Evolutionary conservation across 2,797 vertebrate species (phyloP).

Genomic region (Lacerta viridis): DNA sequence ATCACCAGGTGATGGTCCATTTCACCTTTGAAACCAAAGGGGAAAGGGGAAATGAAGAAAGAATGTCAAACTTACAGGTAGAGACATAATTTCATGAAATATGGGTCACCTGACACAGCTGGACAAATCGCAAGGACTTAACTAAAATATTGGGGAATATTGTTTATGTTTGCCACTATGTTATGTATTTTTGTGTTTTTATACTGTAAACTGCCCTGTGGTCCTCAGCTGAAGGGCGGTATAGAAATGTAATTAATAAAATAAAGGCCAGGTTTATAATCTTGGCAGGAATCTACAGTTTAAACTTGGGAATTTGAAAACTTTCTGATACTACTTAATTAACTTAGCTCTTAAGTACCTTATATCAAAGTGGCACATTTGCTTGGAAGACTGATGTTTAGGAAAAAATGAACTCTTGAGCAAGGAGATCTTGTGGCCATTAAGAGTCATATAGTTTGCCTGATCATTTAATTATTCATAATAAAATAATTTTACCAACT

Average conservation of each 20-base stretch:
- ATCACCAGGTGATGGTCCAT: slow-evolving; percentile 83
- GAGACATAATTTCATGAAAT: background rate
- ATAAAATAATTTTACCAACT: slow-evolving; percentile 4
- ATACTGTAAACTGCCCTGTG: too few relatives aligned
- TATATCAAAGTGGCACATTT: background rate
- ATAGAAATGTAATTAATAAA: too few relatives aligned
- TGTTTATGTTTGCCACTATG: too few relatives aligned
- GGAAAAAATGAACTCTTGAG: background rate
- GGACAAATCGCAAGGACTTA: background rate
- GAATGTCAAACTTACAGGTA: background rate
- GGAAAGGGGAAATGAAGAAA: background rate
- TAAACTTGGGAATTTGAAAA: background rate
- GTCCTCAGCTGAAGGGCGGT: too few relatives aligned
- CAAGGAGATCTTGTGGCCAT: too few relatives aligned
- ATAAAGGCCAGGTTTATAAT: background rate
- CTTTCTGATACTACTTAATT: background rate
- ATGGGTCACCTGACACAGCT: background rate
- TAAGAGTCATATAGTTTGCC: background rate
- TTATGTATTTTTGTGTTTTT: too few relatives aligned
- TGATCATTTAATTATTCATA: background rate
- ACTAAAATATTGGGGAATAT: too few relatives aligned
- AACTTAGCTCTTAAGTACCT: background rate
- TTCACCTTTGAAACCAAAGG: slow-evolving; percentile 54
- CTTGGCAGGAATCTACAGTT: background rate
- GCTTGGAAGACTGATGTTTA: background rate